A percentile compares a stretch with the other conserved stretches of the same genome.
Conservation (phyloP, 2,888 invertebrate genomes). For the Ormia ochracea region DNA sequence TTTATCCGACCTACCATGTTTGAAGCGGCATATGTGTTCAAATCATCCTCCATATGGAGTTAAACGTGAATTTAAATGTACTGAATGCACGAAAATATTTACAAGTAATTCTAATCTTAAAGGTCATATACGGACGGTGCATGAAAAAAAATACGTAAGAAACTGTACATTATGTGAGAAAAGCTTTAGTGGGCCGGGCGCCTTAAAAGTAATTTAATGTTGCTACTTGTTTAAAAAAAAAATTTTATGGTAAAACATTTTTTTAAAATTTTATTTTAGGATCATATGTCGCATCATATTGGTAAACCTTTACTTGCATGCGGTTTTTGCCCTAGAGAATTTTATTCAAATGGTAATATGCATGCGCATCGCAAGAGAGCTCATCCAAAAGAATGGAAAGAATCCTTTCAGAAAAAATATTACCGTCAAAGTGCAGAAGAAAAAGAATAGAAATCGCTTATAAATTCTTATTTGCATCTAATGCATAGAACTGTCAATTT, state of each 20-base stretch:
- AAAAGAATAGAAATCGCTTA: too few species aligned
- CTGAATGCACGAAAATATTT: conserved; percentile 72
- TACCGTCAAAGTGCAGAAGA: too few species aligned
- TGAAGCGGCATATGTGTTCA: conserved; percentile 71
- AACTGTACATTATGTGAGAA: conserved; percentile 74
- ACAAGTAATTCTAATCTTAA: conserved; percentile 73
- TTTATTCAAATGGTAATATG: conserved; percentile 75
- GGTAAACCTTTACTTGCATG: conserved; percentile 74
- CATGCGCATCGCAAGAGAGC: conserved; percentile 74
- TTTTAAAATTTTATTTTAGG: conserved; percentile 64
- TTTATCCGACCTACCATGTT: conserved; percentile 64
- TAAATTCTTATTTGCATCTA: too few species aligned
- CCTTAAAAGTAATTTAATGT: not conserved
- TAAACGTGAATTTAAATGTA: conserved; percentile 69
- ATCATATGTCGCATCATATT: conserved; percentile 75
- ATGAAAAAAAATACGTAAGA: conserved; percentile 69
- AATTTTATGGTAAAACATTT: not conserved
- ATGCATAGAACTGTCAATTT: too few species aligned
- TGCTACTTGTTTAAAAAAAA: not conserved
- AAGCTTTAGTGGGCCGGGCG: conserved; percentile 71
- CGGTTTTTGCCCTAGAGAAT: conserved; percentile 74
- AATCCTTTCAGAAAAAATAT: conserved; percentile 24
- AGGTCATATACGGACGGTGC: conserved; percentile 73
- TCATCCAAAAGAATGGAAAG: conserved; percentile 74
- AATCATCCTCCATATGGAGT: conserved; percentile 70